These are phyloP conservation scores for Perca flavescens DNA, from an alignment of 2,113 vertebrate genomes.

Conservation along the genomic window DNA sequence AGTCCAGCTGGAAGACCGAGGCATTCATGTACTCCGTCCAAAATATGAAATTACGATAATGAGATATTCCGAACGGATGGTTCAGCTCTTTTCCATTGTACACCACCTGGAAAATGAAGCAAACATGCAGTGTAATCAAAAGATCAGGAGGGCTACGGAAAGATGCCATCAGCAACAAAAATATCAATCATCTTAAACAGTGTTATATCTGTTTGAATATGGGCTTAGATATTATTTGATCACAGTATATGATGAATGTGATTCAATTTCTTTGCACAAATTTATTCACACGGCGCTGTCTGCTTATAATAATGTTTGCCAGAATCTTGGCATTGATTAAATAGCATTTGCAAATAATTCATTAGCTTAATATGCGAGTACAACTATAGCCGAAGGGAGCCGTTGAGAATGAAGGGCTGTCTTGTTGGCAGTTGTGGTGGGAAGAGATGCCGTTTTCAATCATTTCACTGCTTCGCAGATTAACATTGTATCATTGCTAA, in stretches of 20 bases:
- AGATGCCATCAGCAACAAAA: slow-evolving; percentile 18
- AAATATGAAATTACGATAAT: slow-evolving; percentile 93
- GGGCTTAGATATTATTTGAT: slow-evolving; percentile 57
- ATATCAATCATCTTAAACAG: slow-evolving; percentile 52
- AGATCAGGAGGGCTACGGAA: slow-evolving; percentile 35
- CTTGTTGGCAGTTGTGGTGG: slow-evolving; percentile 38
- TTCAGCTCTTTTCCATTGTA: slow-evolving; percentile 97
- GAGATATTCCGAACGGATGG: slow-evolving; percentile 96
- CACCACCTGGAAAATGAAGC: slow-evolving; percentile 87
- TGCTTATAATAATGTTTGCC: slow-evolving; percentile 72
- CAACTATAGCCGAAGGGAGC: slow-evolving; percentile 28
- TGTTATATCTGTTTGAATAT: slow-evolving; percentile 52
- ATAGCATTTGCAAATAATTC: slow-evolving; percentile 73
- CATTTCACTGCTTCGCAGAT: slow-evolving; percentile 21
- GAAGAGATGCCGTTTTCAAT: slow-evolving; percentile 22
- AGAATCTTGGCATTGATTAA: slow-evolving; percentile 71
- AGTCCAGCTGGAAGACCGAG: slow-evolving; percentile 96
- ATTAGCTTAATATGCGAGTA: slow-evolving; percentile 66
- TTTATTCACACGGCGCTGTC: slow-evolving; percentile 53
- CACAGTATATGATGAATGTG: slow-evolving; percentile 66
- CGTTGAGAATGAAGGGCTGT: slow-evolving; percentile 29
- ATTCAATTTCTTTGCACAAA: slow-evolving; percentile 67
- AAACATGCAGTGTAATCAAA: slow-evolving; percentile 40
- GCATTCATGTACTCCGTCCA: slow-evolving; percentile 99
- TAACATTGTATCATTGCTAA: neutral